Conservation (phyloP, 2,113 vertebrate species). For the Mirounga angustirostris region DNA sequence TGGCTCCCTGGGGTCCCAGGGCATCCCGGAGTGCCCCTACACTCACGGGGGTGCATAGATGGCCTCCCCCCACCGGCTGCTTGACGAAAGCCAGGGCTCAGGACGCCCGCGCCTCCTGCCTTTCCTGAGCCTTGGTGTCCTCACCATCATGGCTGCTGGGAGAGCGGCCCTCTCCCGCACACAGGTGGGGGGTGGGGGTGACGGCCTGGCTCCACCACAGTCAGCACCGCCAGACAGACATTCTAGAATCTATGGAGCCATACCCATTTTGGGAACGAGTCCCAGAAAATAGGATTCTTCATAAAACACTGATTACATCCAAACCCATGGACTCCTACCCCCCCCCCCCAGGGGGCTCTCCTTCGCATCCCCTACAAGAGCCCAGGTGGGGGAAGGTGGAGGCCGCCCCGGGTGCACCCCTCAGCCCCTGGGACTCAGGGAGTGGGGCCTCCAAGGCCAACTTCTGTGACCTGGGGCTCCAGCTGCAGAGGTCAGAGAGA, state of each 20-base stretch:
- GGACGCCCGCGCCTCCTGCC: not conserved
- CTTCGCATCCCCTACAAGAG: not conserved
- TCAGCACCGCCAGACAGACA: rapidly evolving
- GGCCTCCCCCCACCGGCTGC: not conserved
- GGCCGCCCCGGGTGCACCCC: not conserved
- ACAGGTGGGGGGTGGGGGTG: not conserved
- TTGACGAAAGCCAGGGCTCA: not conserved
- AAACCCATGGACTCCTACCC: rapidly evolving
- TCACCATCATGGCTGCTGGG: not conserved
- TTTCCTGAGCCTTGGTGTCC: not conserved
- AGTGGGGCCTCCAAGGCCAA: not conserved
- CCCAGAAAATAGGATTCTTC: not conserved
- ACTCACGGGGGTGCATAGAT: not conserved
- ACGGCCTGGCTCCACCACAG: no score
- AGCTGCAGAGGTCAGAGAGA: not conserved
- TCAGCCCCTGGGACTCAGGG: not conserved
- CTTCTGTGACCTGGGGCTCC: not conserved
- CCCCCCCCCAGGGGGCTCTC: not conserved
- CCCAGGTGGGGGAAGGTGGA: not conserved
- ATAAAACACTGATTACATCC: rapidly evolving
- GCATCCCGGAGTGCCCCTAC: rapidly evolving
- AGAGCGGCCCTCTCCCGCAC: rapidly evolving
- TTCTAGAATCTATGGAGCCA: rapidly evolving
- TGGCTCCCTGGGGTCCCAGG: not conserved
- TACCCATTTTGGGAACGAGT: not conserved